Conservation (phyloP, 2,888 invertebrate species). For the Drosophila histrio region DNA sequence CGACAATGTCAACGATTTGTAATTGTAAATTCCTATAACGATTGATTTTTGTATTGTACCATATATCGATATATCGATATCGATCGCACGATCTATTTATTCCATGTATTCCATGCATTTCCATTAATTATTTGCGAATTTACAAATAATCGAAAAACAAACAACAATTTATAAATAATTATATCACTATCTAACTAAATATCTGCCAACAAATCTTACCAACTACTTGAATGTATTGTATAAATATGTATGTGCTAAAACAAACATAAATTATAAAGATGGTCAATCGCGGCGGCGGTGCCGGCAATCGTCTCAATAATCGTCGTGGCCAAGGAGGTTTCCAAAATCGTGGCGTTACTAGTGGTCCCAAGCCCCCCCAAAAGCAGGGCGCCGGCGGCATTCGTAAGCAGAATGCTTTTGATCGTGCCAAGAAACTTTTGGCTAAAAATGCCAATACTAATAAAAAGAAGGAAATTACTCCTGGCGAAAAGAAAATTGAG, state of each 20-base stretch:
- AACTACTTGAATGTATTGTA: constrained; percentile 43
- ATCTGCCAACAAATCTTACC: neutral
- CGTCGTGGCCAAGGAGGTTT: constrained; percentile 84
- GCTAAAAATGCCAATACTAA: constrained; percentile 84
- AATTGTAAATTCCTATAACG: constrained; percentile 21
- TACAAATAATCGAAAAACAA: constrained; percentile 15
- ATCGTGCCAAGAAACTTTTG: constrained; percentile 85
- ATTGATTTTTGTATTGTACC: constrained; percentile 9
- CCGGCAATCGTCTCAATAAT: constrained; percentile 80
- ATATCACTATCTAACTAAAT: constrained; percentile 3
- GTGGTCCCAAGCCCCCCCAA: constrained; percentile 82
- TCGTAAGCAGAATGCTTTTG: constrained; percentile 85
- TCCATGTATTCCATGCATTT: constrained; percentile 43
- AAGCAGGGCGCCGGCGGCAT: constrained; percentile 84
- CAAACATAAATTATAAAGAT: constrained; percentile 73
- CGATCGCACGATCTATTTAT: constrained; percentile 24
- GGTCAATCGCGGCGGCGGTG: constrained; percentile 83
- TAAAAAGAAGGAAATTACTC: constrained; percentile 85
- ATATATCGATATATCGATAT: constrained; percentile 24
- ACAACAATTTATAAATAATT: constrained; percentile 14
- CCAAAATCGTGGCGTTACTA: constrained; percentile 83
- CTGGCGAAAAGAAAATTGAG: constrained; percentile 85
- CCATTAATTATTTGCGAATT: constrained; percentile 4
- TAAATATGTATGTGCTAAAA: constrained; percentile 16
- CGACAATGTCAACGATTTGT: constrained; percentile 21